These are phyloP conservation scores for Carabus problematicus DNA, from an alignment of 2,888 invertebrate genomes.

Conservation along the genomic window DNA sequence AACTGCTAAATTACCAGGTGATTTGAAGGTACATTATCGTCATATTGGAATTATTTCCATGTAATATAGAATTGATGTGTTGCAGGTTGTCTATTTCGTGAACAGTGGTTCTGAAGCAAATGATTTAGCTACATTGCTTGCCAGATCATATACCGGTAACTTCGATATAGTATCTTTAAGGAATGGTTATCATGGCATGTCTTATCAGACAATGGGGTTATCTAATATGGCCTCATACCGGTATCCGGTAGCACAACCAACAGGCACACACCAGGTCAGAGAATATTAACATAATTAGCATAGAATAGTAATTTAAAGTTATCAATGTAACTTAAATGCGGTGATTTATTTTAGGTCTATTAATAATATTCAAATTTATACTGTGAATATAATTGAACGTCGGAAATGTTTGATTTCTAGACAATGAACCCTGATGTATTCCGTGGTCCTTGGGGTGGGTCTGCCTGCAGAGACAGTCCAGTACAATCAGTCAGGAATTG, in stretches of 20 bases:
- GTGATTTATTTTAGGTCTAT: neutral
- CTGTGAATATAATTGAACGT: neutral
- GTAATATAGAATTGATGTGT: constrained; percentile 39
- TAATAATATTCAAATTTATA: neutral
- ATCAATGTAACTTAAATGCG: neutral
- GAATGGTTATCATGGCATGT: constrained; percentile 93
- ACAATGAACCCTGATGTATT: constrained; percentile 92
- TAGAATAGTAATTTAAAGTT: no score
- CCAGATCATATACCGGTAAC: constrained; percentile 84
- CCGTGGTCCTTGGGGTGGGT: constrained; percentile 89
- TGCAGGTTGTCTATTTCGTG: constrained; percentile 86
- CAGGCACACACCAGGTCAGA: constrained; percentile 80
- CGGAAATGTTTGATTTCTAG: constrained; percentile 59
- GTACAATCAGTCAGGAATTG: constrained; percentile 75
- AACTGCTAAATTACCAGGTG: constrained; percentile 79
- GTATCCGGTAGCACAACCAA: constrained; percentile 71
- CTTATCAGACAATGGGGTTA: constrained; percentile 81
- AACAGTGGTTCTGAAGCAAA: constrained; percentile 99
- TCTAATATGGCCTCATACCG: constrained; percentile 81
- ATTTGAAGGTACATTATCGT: constrained; percentile 72
- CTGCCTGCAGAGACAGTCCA: constrained; percentile 85
- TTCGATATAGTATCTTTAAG: constrained; percentile 86
- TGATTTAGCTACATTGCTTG: constrained; percentile 89
- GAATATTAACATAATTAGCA: no score
- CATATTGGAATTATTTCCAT: neutral